phyloP scores from a whole-genome alignment of 2,888 invertebrate genomes.

The Prosapia bicincta region DNA sequence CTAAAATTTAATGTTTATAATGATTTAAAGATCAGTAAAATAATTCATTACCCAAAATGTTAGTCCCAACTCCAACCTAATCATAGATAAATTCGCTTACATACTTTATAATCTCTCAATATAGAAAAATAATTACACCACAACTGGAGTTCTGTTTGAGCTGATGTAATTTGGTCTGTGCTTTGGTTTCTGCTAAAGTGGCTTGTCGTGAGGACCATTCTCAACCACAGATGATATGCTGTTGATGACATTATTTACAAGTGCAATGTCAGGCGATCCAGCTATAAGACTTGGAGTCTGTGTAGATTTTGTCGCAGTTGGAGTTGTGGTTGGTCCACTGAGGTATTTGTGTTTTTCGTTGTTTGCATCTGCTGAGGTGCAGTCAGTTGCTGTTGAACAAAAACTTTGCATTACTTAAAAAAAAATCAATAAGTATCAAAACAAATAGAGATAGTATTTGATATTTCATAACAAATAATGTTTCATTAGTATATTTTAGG shows the following conservation, averaged over 20 bases:
- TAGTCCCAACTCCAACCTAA: no score
- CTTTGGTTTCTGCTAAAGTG: not conserved
- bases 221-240: slow-evolving; percentile 11
- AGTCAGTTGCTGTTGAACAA: not conserved
- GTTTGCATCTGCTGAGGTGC: not conserved
- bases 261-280: not conserved
- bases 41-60: no score
- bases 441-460: no score
- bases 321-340: not conserved
- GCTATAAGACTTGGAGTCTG: slow-evolving; percentile 8
- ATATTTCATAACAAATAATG: no score
- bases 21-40: no score
- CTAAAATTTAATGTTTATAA: no score
- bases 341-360: not conserved
- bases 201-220: not conserved
- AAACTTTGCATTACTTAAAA: no score
- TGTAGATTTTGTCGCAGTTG: slow-evolving; percentile 3
- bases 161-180: not conserved
- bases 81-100: no score
- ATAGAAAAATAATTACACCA: not conserved
- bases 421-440: no score
- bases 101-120: no score
- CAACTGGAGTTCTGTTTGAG: not conserved
- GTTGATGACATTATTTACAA: slow-evolving; percentile 15
- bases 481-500: no score